A percentile compares a stretch with the other conserved stretches of the same genome.
phyloP scores from a whole-genome alignment of 2,888 invertebrate genomes.

The Diploptera punctata region DNA sequence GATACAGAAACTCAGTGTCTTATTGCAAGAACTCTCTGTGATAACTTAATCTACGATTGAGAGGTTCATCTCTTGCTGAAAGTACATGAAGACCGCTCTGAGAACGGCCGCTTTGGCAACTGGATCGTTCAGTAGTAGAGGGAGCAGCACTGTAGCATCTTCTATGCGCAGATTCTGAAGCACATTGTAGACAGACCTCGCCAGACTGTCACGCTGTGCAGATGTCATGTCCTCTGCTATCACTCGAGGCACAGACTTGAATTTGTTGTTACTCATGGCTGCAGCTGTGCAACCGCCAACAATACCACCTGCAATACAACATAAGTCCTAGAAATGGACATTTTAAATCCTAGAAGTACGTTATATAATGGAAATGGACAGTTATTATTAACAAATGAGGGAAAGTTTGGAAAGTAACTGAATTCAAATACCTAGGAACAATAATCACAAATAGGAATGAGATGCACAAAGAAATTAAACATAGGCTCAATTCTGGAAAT shows the following conservation, averaged over 20 bases:
- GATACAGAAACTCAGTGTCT: too few relatives aligned
- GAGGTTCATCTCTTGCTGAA: constrained; percentile 26
- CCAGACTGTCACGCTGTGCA: constrained; percentile 28
- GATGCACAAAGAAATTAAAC: too few relatives aligned
- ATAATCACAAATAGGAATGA: too few relatives aligned
- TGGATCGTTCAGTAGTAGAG: constrained; percentile 24
- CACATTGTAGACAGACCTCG: background rate
- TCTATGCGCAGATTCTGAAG: constrained; percentile 13
- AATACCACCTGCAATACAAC: constrained; percentile 32
- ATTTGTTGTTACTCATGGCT: constrained; percentile 21
- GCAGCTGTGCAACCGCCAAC: constrained; percentile 28
- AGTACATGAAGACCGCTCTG: background rate
- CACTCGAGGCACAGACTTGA: constrained; percentile 25
- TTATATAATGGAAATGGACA: too few relatives aligned
- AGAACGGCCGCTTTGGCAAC: constrained; percentile 9
- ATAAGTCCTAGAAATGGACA: too few relatives aligned
- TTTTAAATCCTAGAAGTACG: too few relatives aligned
- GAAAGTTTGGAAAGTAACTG: too few relatives aligned
- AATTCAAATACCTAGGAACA: too few relatives aligned
- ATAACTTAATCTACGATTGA: constrained; percentile 17
- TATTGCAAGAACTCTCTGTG: too few relatives aligned
- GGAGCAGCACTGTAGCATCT: constrained; percentile 26
- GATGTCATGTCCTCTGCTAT: constrained; percentile 27
- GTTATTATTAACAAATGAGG: too few relatives aligned
- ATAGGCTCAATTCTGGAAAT: too few relatives aligned